Conservation (phyloP, 1,140 invertebrate species). For the Acromyrmex charruanus region DNA sequence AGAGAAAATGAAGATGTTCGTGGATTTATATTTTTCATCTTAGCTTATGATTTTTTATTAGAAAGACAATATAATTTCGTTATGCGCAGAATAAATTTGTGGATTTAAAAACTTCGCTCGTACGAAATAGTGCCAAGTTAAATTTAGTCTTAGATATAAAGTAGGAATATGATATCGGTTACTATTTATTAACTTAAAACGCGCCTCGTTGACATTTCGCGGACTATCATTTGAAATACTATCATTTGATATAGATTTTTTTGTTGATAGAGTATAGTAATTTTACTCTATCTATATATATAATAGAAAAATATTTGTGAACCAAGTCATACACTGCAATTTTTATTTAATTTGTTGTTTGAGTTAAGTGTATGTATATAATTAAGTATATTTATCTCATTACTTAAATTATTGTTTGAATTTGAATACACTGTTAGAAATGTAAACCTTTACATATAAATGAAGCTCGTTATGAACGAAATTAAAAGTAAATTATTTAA, state of each 20-base stretch:
- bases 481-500: too few species aligned
- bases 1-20: background rate
- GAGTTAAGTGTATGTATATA: background rate
- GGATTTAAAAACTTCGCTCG: background rate
- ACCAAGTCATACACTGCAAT: background rate
- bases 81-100: constrained; percentile 1
- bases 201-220: background rate
- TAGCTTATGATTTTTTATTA: background rate
- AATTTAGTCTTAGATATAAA: constrained; percentile 6
- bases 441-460: too few species aligned
- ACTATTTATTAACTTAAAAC: background rate
- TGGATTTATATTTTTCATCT: background rate
- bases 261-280: background rate
- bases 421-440: background rate
- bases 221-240: constrained; percentile 26
- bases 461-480: too few species aligned
- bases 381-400: background rate
- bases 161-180: background rate
- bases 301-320: background rate
- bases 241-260: background rate
- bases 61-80: background rate
- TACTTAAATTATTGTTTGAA: background rate
- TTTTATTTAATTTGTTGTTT: background rate
- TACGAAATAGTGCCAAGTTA: constrained; percentile 8
- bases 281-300: background rate